Evolutionary conservation across 2,797 vertebrate genomes (phyloP).

Genomic region (Pelobates cultripes): DNA sequence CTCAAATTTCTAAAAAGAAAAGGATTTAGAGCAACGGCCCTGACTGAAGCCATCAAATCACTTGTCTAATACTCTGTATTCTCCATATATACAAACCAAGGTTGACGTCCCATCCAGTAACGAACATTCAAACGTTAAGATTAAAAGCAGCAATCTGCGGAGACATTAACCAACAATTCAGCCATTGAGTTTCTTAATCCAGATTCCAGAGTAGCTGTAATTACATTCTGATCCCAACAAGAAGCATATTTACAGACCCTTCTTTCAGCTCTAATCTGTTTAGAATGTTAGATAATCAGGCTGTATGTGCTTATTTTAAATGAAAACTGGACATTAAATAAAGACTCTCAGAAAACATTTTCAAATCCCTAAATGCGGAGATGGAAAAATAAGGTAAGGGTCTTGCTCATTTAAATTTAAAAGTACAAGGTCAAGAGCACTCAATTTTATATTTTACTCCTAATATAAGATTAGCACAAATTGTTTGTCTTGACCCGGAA

Average conservation of each 20-base stretch:
- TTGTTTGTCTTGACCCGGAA: too few relatives aligned
- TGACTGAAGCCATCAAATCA: too few relatives aligned
- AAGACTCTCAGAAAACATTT: not conserved
- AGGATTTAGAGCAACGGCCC: too few relatives aligned
- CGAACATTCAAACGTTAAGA: slow-evolving; percentile 24
- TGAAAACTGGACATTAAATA: slow-evolving; percentile 16
- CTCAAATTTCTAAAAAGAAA: too few relatives aligned
- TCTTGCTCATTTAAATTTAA: not conserved
- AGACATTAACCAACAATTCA: slow-evolving; percentile 33
- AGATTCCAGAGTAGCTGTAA: slow-evolving; percentile 40
- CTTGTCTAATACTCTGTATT: too few relatives aligned
- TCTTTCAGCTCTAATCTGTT: slow-evolving; percentile 34
- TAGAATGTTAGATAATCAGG: slow-evolving; percentile 26
- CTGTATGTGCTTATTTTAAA: slow-evolving; percentile 3
- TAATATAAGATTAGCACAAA: too few relatives aligned
- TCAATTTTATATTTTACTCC: not conserved
- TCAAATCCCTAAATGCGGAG: slow-evolving; percentile 16
- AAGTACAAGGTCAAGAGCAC: not conserved
- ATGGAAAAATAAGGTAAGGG: not conserved
- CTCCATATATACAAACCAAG: too few relatives aligned
- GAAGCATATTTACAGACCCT: slow-evolving; percentile 47
- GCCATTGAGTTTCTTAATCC: slow-evolving; percentile 15
- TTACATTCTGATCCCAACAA: slow-evolving; percentile 46
- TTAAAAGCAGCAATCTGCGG: slow-evolving; percentile 45
- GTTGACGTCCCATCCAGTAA: not conserved